These are phyloP conservation scores for Muschampia plurimacula DNA, from an alignment of 2,888 invertebrate species.

Conservation along the genomic window DNA sequence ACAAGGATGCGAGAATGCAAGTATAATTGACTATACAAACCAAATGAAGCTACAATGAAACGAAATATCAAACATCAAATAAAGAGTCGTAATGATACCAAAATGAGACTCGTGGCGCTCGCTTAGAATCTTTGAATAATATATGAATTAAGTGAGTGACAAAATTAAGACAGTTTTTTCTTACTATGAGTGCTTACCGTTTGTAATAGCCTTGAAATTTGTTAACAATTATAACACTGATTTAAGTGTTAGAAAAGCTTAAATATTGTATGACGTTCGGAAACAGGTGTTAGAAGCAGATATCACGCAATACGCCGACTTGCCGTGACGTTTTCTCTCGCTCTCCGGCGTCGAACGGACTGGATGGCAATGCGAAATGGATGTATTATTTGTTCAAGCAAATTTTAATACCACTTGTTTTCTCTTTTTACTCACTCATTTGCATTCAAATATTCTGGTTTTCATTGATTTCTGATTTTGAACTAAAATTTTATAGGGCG, in stretches of 20 bases:
- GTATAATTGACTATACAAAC: constrained; percentile 58
- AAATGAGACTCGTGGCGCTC: constrained; percentile 57
- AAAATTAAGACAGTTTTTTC: constrained; percentile 49
- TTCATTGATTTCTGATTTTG: background rate
- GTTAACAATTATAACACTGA: constrained; percentile 59
- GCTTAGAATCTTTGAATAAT: constrained; percentile 57
- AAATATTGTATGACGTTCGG: constrained; percentile 65
- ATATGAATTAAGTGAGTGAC: constrained; percentile 54
- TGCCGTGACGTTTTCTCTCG: constrained; percentile 70
- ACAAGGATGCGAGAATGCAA: no score
- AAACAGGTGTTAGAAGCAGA: constrained; percentile 67
- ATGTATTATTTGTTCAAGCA: constrained; percentile 76
- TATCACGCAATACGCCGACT: constrained; percentile 69
- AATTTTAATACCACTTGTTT: constrained; percentile 60
- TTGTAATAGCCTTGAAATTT: constrained; percentile 70
- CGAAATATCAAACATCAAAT: constrained; percentile 70
- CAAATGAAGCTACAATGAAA: constrained; percentile 66
- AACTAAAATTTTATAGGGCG: background rate
- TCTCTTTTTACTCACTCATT: constrained; percentile 61
- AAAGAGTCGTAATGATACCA: constrained; percentile 74
- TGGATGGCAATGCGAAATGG: constrained; percentile 65
- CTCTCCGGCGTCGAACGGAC: constrained; percentile 67
- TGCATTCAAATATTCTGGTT: constrained; percentile 2
- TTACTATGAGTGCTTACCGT: constrained; percentile 55
- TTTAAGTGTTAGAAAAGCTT: constrained; percentile 58